Base-by-base conservation (phyloP, 1,140 invertebrate species). In the Diabrotica undecimpunctata region DNA sequence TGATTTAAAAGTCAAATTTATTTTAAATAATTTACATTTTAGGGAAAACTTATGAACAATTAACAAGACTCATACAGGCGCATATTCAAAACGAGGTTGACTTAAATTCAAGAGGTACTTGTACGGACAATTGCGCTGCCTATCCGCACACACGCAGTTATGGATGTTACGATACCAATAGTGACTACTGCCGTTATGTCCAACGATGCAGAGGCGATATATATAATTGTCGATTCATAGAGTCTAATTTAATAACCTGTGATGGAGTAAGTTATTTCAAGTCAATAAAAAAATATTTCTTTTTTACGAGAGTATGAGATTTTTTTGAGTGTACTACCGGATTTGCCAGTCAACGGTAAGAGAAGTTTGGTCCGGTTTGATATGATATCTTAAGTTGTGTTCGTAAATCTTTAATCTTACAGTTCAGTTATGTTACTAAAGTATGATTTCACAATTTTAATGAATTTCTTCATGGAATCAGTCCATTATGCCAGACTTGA, bases 51-150 rank as follows among this genome's bases (percentile, higher is more conserved):
- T 94, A 88, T 72, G 85, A 86, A 5, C 83, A 91, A 75, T 80
- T 95, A 14, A 93, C 89, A 0, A 83, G 89, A 56, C 76, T 94
- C 0, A 83, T 94, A 6, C 92, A 94, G 82, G 92, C 92, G 2
- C 93, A 90, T 72, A 84, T 95, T 36, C 88, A 92, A 66, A 94
- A 95, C 77, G 92, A 94, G 76, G 90, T 92, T 9, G 90, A 94
- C 74, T 79, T 95, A 79, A 94, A 93, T 75, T 66, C 73, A 0
- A 82, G 86, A 1, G 79, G 80, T 7, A 88, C 88, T 0, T 95
- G 93, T 75, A 80, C 82, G 7, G 87, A 93, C 72, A 89, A 89
- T 66, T 95, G 93, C 75, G 83, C 71, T 0, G 87, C 86, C 69
- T 94, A 93, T 77, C 81, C 82, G 11, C 84, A 87, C 6, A 82